Evolutionary conservation across 2,888 invertebrate genomes (phyloP).

Genomic region (Nycteola revayana): DNA sequence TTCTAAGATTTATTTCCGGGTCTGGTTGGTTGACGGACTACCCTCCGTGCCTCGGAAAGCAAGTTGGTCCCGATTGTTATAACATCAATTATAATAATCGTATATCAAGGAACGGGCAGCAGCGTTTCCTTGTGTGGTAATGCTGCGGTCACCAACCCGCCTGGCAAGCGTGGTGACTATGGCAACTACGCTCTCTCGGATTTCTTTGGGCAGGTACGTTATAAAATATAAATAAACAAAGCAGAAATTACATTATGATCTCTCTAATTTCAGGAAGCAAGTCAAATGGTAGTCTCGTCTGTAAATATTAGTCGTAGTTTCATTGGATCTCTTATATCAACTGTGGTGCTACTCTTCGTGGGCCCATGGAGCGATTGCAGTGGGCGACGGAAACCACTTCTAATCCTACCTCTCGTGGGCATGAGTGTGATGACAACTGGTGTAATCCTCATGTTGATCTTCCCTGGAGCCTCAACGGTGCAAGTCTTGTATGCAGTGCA

Average conservation of each 20-base stretch:
- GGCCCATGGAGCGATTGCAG: slow-evolving; percentile 85
- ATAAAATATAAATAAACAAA: no score
- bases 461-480: slow-evolving; percentile 65
- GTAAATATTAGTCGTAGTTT: slow-evolving; percentile 84
- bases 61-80: no score
- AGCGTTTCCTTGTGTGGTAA: no score
- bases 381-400: slow-evolving; percentile 80
- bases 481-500: slow-evolving; percentile 71
- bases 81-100: no score
- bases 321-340: slow-evolving; percentile 80
- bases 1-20: no score
- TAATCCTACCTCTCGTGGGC: slow-evolving; percentile 79
- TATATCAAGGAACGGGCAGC: no score
- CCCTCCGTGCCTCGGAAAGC: no score
- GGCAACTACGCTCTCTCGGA: no score
- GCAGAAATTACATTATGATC: not conserved
- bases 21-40: no score
- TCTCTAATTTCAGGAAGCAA: slow-evolving; percentile 57
- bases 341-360: slow-evolving; percentile 80
- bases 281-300: slow-evolving; percentile 83
- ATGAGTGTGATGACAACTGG: slow-evolving; percentile 75
- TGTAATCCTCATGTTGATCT: slow-evolving; percentile 64
- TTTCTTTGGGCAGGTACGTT: no score
- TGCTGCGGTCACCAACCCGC: no score
- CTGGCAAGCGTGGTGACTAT: no score